Evolutionary conservation across 2,888 invertebrate species (phyloP).

Genomic region (Stegophylla sp.): DNA sequence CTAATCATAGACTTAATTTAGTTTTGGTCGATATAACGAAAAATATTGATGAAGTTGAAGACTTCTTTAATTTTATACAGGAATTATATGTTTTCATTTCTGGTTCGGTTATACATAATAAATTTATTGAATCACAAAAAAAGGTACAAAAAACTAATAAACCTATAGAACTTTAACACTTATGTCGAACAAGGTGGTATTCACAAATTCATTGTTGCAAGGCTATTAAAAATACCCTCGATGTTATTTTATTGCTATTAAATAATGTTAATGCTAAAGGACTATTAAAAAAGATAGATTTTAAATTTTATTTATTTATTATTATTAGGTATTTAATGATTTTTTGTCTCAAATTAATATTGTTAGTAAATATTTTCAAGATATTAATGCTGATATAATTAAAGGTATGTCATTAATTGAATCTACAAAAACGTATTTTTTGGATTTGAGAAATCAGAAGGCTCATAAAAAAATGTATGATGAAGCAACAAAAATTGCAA

Average conservation of each 20-base stretch:
- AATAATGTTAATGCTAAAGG: not conserved
- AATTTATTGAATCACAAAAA: no score
- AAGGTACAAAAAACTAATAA: no score
- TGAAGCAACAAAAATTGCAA: conserved; percentile 1
- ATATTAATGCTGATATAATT: no score
- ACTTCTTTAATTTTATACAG: not conserved
- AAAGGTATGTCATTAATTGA: no score
- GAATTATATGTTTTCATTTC: not conserved
- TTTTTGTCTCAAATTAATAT: no score
- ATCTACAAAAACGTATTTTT: no score
- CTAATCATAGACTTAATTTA: conserved; percentile 26
- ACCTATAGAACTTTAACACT: no score
- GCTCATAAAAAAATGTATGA: not conserved
- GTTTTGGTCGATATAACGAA: conserved; percentile 21
- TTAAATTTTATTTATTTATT: conserved; percentile 23
- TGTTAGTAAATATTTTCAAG: no score
- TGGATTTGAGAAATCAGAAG: not conserved
- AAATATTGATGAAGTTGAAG: conserved; percentile 22
- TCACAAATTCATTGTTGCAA: not conserved
- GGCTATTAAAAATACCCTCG: not conserved
- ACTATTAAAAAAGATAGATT: conserved; percentile 15
- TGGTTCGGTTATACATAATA: no score
- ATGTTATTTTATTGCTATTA: not conserved
- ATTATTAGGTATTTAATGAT: no score
- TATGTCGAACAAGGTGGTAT: not conserved